Conservation (phyloP, 2,888 invertebrate genomes). For the Parochlus steinenii region DNA sequence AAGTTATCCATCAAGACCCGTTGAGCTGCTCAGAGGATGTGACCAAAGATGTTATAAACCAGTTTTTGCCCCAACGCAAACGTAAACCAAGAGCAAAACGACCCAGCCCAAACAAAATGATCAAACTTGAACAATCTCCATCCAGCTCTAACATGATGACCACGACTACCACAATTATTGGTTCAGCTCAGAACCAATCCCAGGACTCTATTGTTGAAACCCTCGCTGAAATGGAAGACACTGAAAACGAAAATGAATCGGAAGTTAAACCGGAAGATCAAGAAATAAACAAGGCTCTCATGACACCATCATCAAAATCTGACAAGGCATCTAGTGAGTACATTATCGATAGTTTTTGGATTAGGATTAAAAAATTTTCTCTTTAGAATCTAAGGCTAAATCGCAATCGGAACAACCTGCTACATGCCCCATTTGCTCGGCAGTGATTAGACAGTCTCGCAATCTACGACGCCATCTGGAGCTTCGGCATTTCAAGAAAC, state of each 20-base stretch:
- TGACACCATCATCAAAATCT: slow-evolving; percentile 5
- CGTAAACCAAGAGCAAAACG: slow-evolving; percentile 37
- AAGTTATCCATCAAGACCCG: slow-evolving; percentile 27
- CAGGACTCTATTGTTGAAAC: slow-evolving; percentile 6
- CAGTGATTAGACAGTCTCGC: slow-evolving; percentile 39
- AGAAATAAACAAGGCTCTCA: background rate
- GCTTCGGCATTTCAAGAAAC: slow-evolving; percentile 30
- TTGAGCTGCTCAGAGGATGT: slow-evolving; percentile 30
- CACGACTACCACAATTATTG: slow-evolving; percentile 1
- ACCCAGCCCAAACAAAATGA: slow-evolving; percentile 13
- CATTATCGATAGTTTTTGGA: background rate
- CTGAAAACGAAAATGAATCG: background rate
- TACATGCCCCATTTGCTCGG: slow-evolving; percentile 40
- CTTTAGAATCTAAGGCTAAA: slow-evolving; percentile 32
- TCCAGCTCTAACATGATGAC: slow-evolving; percentile 7
- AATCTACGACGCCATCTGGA: slow-evolving; percentile 40
- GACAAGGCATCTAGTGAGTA: slow-evolving; percentile 9
- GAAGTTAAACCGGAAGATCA: slow-evolving; percentile 1
- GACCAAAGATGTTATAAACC: slow-evolving; percentile 31
- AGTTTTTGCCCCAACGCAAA: slow-evolving; percentile 35
- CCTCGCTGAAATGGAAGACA: slow-evolving; percentile 6
- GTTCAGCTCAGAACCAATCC: slow-evolving; percentile 3
- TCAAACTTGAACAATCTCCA: slow-evolving; percentile 14
- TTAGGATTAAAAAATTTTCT: background rate
- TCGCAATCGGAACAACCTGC: slow-evolving; percentile 45